Base-by-base conservation (phyloP, 2,888 invertebrate species). In the Galeopsomyia nigrocyanea region DNA sequence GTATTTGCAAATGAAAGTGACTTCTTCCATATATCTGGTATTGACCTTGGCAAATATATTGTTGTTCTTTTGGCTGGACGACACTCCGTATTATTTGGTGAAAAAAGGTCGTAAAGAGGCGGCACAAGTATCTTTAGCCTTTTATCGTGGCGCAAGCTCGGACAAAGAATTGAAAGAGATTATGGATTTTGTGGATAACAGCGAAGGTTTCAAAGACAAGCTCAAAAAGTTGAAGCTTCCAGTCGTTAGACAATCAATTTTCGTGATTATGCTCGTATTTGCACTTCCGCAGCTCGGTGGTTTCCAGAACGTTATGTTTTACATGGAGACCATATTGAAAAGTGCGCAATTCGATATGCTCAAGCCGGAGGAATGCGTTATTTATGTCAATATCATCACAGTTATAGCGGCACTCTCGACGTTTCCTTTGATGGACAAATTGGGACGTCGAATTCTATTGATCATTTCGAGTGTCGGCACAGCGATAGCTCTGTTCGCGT, bases 271-370 rank as follows among this genome's bases (percentile, higher is more conserved):
- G 5, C 10, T 78, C 1, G 61, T 82, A 13, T 80, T 78, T 71
- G 68, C 78, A 14, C 80, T 82, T 53, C 76, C 80, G 73, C 80
- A 81, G 70, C 68, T 82, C 17, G 80, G 81, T 62, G 84, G 82
- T 16, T 61, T 79, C 5, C 77, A 78, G 60, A 78, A 74, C 3
- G 21, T 83, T 9, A 39, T 71, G 1, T 80, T 77, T 47, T 83
- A 81, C 53, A 80, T 80, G 79, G 81, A 82, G 73, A 64, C 46
- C 1, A 81, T 84, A n/a, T 39, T 82, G 6, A 78, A 21, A 0
- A 77, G 75, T 0, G 79, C 77, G 7, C 72, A 78, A 10, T 76
- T 81, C 9, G 77, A 76, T 5, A 61, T 75, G 2, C 75, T 83
- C 14, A n/a, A 72, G 2, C 81, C 83, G 13, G 63, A 79, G 1